Base-by-base conservation (phyloP, 1,140 invertebrate species). In the Batillaria attramentaria region DNA sequence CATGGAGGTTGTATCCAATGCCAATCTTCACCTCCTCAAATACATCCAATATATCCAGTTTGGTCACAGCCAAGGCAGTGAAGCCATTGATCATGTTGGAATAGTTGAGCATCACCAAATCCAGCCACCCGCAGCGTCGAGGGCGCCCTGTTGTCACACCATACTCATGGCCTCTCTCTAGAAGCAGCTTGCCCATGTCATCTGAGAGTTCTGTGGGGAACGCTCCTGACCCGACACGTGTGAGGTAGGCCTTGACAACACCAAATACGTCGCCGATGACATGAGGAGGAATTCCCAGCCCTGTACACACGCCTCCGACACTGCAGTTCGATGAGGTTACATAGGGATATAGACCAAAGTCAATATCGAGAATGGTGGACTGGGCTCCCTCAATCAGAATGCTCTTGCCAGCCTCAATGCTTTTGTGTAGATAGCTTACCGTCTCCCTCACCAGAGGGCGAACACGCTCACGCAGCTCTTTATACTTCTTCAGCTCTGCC, bases 321-420 rank as follows among this genome's bases (percentile, higher is more conserved):
- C 97, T 99, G 92, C 98, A 99, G 92, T 99, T 99, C 10, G 97
- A 99, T 77, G 98, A 99, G 39, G 99, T 99, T 76, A 99, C 98
- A 91, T 97, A 99, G 0, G 99, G 99, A 92, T 99, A 99, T 18
- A 98, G 99, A 79, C 97, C 95, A 93, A 99, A 99, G 91, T 99
- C 98, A 89, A 99, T 99, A 90, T 99, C 98, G 83, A 99, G 92
- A 94, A 99, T 97, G 20, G 96, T 96, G 6, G 97, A 98, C 92
- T 99, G 99, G 24, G 98, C 98, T 79, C 98, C 98, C 92, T 99
- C 98, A 0, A 99, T 95, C 24, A 99, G 91, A 39, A 99, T 92
- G 41, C 85, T 91, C 85, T 93, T 94, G 62, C 93, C 91, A 35
- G 39, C 28, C 50, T 92, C 93, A 50, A 98, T 91, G 28, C 94